These are phyloP conservation scores for Encarsia formosa DNA, from an alignment of 2,888 invertebrate genomes.

Conservation along the genomic window DNA sequence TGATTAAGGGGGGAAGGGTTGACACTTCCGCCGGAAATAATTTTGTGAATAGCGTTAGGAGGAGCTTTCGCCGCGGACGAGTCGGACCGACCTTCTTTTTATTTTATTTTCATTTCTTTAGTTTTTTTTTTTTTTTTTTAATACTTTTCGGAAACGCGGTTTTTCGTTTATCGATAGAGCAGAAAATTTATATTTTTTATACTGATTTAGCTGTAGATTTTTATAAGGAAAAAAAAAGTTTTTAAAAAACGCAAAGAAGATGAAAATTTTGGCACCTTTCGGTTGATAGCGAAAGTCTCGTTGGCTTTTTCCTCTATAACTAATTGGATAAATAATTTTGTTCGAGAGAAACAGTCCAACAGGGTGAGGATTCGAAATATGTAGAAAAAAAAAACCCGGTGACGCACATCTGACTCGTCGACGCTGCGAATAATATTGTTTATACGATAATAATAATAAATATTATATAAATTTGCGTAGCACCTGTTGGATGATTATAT, in stretches of 20 bases:
- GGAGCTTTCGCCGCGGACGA: conserved; percentile 26
- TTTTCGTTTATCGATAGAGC: conserved; percentile 24
- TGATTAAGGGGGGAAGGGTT: conserved; percentile 7
- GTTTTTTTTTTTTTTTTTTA: too few species aligned
- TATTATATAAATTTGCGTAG: too few species aligned
- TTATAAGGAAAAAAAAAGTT: too few species aligned
- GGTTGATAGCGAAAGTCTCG: conserved; percentile 11
- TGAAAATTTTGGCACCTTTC: too few species aligned
- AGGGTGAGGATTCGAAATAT: too few species aligned
- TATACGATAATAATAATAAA: too few species aligned
- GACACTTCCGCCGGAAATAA: conserved; percentile 22
- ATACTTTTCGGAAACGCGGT: conserved; percentile 6
- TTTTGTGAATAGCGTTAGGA: conserved; percentile 24
- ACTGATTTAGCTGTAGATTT: conserved; percentile 29
- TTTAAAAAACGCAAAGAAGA: too few species aligned
- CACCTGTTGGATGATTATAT: too few species aligned
- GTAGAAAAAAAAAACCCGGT: too few species aligned
- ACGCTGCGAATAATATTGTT: conserved; percentile 19
- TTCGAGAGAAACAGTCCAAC: too few species aligned
- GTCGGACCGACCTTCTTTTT: conserved; percentile 22
- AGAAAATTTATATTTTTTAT: conserved; percentile 30
- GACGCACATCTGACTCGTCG: conserved; percentile 25
- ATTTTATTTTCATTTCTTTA: too few species aligned
- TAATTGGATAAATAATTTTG: not conserved
- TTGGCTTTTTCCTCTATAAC: conserved; percentile 7